These are phyloP conservation scores for Tenebrosternarchus preto DNA, from an alignment of 2,113 vertebrate genomes.

Conservation along the genomic window DNA sequence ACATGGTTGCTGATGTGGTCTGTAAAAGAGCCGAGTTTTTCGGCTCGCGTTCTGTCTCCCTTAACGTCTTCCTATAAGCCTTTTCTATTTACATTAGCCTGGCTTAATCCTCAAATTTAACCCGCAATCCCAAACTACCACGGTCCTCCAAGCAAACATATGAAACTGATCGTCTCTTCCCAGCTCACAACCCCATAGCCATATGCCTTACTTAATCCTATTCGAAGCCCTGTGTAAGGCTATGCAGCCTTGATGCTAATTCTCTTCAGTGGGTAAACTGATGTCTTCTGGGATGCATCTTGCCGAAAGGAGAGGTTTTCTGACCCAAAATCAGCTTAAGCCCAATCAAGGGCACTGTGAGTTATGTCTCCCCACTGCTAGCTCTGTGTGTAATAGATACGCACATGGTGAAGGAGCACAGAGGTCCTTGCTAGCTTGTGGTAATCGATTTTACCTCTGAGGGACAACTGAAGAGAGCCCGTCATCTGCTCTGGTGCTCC, in stretches of 20 bases:
- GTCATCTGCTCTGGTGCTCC: conserved; percentile 56
- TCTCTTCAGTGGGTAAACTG: conserved; percentile 66
- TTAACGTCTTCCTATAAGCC: conserved; percentile 39
- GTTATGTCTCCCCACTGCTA: conserved; percentile 63
- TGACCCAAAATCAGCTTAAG: conserved; percentile 70
- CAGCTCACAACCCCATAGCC: conserved; percentile 46
- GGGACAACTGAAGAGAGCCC: conserved; percentile 54
- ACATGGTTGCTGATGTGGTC: conserved; percentile 45
- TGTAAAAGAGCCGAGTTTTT: conserved; percentile 26
- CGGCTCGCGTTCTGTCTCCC: conserved; percentile 24
- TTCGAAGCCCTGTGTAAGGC: conserved; percentile 61
- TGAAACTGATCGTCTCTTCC: conserved; percentile 52
- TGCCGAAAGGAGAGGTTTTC: conserved; percentile 66
- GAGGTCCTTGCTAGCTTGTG: conserved; percentile 56
- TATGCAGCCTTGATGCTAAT: conserved; percentile 63
- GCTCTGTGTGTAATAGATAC: conserved; percentile 63
- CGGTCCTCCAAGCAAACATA: conserved; percentile 30
- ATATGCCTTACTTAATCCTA: conserved; percentile 61
- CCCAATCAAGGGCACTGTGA: conserved; percentile 64
- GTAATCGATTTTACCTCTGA: conserved; percentile 71
- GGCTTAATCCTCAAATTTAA: conserved; percentile 43
- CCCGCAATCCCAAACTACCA: conserved; percentile 32
- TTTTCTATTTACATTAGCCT: conserved; percentile 44
- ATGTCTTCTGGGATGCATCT: conserved; percentile 65
- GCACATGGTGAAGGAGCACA: conserved; percentile 60